Percentiles rank a stretch among this genome's conserved stretches.
These are phyloP conservation scores for Malurus leucopterus DNA, from an alignment of 2,797 vertebrate genomes.

Conservation along the genomic window DNA sequence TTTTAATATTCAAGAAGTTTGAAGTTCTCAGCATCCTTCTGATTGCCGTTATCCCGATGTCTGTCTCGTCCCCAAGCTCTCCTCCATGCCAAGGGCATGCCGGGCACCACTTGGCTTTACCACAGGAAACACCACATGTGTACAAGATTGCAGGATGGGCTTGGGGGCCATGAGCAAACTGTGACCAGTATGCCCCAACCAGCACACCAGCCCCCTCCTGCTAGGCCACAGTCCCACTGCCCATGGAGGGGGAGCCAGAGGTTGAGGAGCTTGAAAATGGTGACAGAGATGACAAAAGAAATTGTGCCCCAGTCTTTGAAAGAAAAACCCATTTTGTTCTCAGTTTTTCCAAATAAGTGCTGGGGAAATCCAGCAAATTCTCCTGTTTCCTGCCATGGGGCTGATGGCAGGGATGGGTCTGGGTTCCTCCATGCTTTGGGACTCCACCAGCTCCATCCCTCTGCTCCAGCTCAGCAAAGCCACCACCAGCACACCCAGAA, in stretches of 20 bases:
- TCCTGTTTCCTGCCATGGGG: background rate
- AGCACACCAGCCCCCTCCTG: background rate
- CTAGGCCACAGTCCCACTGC: background rate
- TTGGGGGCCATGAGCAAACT: background rate
- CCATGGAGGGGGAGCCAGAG: background rate
- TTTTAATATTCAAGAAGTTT: slow-evolving; percentile 71
- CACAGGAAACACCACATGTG: slow-evolving; percentile 73
- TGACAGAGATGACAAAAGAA: slow-evolving; percentile 2
- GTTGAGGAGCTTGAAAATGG: background rate
- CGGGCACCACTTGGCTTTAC: slow-evolving; percentile 33
- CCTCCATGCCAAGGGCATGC: background rate
- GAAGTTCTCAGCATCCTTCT: slow-evolving; percentile 49
- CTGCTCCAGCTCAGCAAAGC: slow-evolving; percentile 14
- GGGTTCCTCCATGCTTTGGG: background rate
- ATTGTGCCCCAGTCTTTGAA: background rate
- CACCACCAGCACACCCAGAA: background rate
- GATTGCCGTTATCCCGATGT: background rate
- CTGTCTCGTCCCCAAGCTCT: background rate
- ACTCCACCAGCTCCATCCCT: background rate
- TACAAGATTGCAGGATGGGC: slow-evolving; percentile 16
- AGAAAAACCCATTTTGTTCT: background rate
- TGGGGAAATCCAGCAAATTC: background rate
- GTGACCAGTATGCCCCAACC: background rate
- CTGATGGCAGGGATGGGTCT: background rate
- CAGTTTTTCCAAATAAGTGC: background rate